Conservation (phyloP, 2,113 vertebrate genomes). For the Hystrix cristata region DNA sequence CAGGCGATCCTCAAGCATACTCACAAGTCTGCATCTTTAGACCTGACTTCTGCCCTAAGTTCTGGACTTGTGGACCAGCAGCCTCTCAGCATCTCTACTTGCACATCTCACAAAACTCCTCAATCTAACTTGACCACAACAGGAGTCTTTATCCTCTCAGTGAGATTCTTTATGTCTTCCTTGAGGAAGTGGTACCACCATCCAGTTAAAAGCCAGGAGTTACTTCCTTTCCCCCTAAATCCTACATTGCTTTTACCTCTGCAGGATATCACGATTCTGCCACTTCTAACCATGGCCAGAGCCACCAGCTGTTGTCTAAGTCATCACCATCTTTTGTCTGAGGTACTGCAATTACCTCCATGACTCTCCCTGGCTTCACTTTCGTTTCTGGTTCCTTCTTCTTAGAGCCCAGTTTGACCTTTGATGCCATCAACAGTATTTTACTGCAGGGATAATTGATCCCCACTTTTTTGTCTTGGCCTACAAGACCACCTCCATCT, state of each 20-base stretch:
- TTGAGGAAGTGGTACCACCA: neutral
- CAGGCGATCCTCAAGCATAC: neutral
- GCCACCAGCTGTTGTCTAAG: neutral
- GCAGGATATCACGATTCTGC: neutral
- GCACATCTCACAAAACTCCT: neutral
- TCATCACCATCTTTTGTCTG: neutral
- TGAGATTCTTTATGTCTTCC: neutral
- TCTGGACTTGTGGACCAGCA: neutral
- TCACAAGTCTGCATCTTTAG: neutral
- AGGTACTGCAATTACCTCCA: neutral
- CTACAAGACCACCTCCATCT: neutral
- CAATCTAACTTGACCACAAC: neutral
- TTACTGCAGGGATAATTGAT: neutral
- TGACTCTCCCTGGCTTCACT: neutral
- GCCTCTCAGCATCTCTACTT: neutral
- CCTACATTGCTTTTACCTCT: neutral
- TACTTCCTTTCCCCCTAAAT: neutral
- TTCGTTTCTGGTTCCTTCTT: neutral
- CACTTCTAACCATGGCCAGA: neutral
- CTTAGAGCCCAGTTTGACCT: neutral
- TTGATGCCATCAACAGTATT: neutral
- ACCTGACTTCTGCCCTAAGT: neutral
- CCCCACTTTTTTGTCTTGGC: neutral
- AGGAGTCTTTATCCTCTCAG: neutral
- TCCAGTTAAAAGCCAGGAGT: neutral